Conservation (phyloP, 2,113 vertebrate genomes). For the Nycticebus coucang region DNA sequence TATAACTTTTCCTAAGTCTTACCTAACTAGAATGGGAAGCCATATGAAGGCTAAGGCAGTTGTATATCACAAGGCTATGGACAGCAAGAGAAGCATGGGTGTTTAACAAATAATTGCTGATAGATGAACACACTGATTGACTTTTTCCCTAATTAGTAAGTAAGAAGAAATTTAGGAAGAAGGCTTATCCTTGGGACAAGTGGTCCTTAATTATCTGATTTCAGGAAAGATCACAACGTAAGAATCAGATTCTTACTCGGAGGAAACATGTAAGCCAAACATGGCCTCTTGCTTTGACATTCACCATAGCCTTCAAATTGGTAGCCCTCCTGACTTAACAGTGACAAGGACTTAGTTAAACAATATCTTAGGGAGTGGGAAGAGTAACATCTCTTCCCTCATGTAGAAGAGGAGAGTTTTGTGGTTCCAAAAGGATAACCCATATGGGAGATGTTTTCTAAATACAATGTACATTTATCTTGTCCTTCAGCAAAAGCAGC, state of each 20-base stretch:
- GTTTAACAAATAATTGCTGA: not conserved
- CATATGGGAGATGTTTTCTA: slow-evolving; percentile 8
- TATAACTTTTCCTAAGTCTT: not conserved
- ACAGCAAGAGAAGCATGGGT: not conserved
- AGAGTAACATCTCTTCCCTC: not conserved
- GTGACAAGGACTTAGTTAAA: not conserved
- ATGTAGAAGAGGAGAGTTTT: not conserved
- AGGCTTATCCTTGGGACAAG: not conserved
- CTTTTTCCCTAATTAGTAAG: not conserved
- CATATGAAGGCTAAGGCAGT: not conserved
- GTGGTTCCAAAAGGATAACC: not conserved
- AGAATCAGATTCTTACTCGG: not conserved
- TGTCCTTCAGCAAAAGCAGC: not conserved
- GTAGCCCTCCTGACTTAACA: not conserved
- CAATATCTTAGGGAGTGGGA: not conserved
- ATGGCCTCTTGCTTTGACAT: not conserved
- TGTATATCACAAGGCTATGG: not conserved
- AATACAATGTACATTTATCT: not conserved
- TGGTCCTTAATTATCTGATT: not conserved
- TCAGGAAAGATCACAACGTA: slow-evolving; percentile 14
- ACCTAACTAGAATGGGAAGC: not conserved
- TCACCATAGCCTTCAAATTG: not conserved
- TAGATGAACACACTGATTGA: not conserved
- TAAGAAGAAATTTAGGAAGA: not conserved
- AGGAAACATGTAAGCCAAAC: not conserved